These are phyloP conservation scores for Hartigia nigra DNA, from an alignment of 2,888 invertebrate genomes.

Conservation along the genomic window DNA sequence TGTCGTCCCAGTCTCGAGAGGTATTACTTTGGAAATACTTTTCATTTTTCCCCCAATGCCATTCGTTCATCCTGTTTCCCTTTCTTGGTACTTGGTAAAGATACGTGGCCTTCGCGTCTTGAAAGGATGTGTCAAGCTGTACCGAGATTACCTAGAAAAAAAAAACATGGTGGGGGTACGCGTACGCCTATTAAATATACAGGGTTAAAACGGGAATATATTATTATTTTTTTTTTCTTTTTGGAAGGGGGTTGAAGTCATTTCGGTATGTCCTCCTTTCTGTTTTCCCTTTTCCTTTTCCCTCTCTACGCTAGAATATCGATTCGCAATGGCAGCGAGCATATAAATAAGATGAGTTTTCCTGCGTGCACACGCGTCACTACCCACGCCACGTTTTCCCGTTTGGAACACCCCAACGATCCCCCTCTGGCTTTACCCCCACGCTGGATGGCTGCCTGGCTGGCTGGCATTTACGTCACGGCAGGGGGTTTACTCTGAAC, in stretches of 20 bases:
- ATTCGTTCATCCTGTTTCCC: background rate
- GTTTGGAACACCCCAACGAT: slow-evolving; percentile 26
- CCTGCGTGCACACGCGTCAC: slow-evolving; percentile 65
- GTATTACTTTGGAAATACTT: background rate
- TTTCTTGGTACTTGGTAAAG: background rate
- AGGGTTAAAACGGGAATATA: background rate
- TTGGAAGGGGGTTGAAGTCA: background rate
- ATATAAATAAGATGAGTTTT: slow-evolving; percentile 65
- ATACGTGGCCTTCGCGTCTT: background rate
- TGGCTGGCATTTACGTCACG: slow-evolving; percentile 55
- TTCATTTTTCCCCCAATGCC: background rate
- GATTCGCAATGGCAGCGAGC: slow-evolving; percentile 55
- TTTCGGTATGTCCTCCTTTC: background rate
- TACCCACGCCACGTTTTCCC: slow-evolving; percentile 52
- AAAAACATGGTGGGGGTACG: background rate
- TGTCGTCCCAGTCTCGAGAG: background rate
- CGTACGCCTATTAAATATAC: background rate
- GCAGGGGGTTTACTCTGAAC: slow-evolving; percentile 29
- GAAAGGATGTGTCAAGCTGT: background rate
- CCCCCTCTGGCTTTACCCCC: slow-evolving; percentile 19
- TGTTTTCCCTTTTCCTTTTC: background rate
- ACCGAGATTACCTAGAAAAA: background rate
- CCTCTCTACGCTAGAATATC: slow-evolving; percentile 45
- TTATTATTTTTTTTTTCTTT: background rate
- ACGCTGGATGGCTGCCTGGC: slow-evolving; percentile 31